These are phyloP conservation scores for Sycobia sp. DNA, from an alignment of 1,140 invertebrate genomes.

Conservation along the genomic window DNA sequence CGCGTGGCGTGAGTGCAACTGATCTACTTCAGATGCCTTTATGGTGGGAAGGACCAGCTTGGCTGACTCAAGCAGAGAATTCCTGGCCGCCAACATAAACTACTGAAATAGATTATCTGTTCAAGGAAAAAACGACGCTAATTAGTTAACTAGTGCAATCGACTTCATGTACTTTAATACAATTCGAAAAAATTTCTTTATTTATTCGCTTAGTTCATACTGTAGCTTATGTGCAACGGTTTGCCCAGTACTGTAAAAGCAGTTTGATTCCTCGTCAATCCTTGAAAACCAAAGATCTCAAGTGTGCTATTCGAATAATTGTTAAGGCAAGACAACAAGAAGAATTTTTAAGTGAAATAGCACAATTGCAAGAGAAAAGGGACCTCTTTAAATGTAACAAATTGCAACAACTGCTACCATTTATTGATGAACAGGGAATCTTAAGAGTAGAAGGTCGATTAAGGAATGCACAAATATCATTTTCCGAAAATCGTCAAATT, in stretches of 20 bases:
- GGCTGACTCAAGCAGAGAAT: background rate
- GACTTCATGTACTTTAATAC: no score
- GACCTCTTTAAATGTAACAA: background rate
- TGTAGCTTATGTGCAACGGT: background rate
- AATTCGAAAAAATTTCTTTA: background rate
- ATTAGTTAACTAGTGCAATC: no score
- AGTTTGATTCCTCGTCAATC: background rate
- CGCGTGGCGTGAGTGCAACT: background rate
- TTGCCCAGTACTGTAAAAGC: background rate
- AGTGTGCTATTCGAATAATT: background rate
- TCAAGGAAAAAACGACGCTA: no score
- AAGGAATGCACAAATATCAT: constrained; percentile 39
- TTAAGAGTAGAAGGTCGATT: constrained; percentile 54
- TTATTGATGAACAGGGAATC: constrained; percentile 47
- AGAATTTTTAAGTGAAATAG: constrained; percentile 6
- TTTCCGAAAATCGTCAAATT: background rate
- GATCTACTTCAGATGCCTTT: constrained; percentile 27
- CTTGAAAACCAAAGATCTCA: background rate
- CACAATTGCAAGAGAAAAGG: background rate
- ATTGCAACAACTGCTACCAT: constrained; percentile 41
- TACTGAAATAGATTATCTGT: background rate
- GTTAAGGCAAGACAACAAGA: background rate
- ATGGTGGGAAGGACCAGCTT: constrained; percentile 41
- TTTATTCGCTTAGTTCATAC: background rate
- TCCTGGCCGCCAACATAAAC: no score